Evolutionary conservation across 2,113 vertebrate species (phyloP).

Genomic region (Dendropsophus ebraccatus): DNA sequence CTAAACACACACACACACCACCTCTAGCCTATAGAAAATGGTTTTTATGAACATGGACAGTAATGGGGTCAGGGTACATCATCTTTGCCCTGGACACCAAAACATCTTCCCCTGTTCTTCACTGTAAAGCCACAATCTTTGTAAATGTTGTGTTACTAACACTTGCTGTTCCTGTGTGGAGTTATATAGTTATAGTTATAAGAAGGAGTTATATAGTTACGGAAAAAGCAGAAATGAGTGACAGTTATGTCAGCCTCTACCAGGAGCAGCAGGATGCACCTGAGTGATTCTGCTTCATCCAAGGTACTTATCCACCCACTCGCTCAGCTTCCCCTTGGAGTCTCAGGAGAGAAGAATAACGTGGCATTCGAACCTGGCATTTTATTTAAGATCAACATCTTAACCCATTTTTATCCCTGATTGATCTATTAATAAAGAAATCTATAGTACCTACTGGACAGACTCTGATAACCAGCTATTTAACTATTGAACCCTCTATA

Average conservation of each 20-base stretch:
- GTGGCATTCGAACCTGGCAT: neutral
- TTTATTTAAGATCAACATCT: neutral
- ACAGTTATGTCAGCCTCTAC: slow-evolving; percentile 31
- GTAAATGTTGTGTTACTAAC: no score
- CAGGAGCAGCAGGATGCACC: slow-evolving; percentile 15
- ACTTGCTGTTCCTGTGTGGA: neutral
- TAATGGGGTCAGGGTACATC: neutral
- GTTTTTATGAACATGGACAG: neutral
- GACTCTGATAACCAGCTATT: no score
- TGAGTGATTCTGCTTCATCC: slow-evolving; percentile 31
- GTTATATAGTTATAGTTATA: no score
- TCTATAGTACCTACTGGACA: neutral
- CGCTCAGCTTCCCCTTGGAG: neutral
- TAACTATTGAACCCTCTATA: no score
- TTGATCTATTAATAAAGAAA: neutral
- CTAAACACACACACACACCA: no score
- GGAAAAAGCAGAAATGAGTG: neutral
- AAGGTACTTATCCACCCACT: slow-evolving; percentile 46
- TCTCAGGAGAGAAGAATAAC: slow-evolving; percentile 30
- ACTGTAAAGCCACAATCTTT: neutral
- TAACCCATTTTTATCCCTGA: slow-evolving; percentile 14
- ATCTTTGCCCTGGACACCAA: neutral
- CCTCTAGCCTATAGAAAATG: neutral
- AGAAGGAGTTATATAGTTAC: no score
- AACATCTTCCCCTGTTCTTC: neutral